Evolutionary conservation across 2,113 vertebrate genomes (phyloP).

Genomic region (Pituophis catenifer): DNA sequence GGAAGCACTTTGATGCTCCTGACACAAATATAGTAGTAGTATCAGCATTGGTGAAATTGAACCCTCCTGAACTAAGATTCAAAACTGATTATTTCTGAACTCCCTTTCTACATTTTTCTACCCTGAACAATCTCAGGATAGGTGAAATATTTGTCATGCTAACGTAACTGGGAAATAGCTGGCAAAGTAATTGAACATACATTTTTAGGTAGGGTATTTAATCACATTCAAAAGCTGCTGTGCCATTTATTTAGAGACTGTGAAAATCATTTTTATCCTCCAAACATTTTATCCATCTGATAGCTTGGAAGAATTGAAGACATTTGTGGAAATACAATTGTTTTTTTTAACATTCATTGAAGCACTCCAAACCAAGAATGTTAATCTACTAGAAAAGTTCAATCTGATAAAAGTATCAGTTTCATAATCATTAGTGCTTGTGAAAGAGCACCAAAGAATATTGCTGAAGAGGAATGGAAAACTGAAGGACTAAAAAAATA

Average conservation of each 20-base stretch:
- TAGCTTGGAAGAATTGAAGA: constrained; percentile 8
- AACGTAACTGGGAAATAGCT: not conserved
- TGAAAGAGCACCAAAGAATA: not conserved
- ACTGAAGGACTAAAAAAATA: not conserved
- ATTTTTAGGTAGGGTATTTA: constrained; percentile 32
- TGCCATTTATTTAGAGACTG: not conserved
- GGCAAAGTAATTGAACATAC: not conserved
- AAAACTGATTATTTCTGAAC: not conserved
- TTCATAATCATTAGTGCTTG: not conserved
- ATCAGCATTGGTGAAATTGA: not conserved
- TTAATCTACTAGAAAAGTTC: not conserved
- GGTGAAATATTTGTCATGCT: not conserved
- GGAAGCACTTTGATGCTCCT: too few species aligned
- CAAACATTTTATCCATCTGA: constrained; percentile 8
- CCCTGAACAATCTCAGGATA: not conserved
- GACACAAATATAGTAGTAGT: not conserved
- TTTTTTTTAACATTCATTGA: constrained; percentile 9
- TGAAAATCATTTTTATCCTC: not conserved
- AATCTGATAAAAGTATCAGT: not conserved
- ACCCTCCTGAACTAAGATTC: not conserved
- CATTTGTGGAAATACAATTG: constrained; percentile 18
- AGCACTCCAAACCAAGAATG: constrained; percentile 7
- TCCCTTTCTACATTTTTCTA: not conserved
- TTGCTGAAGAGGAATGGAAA: not conserved
- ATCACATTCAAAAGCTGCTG: not conserved